Evolutionary conservation across 2,888 invertebrate species (phyloP), one percentile per base, ranked within the genome.

Genomic region (Linnaemya tessellans): DNA sequence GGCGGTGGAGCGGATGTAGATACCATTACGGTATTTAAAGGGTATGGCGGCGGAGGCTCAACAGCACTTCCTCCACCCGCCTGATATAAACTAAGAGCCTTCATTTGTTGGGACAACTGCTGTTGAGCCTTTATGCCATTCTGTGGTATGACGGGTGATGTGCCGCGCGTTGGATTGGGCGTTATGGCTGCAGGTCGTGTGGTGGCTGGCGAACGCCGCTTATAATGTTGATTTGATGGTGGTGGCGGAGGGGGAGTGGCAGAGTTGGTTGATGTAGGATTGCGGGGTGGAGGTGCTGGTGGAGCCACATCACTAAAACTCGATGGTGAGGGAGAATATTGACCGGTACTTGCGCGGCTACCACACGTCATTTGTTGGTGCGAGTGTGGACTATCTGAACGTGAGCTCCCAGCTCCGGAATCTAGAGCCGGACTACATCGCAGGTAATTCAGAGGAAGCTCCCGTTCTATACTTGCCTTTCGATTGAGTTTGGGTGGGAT

Each of bases 401-500:
- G 94, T 60, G 97, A 97, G 90, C 97, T 97, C 67, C 97, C 97
- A 15, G 97, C 97, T 20, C 97, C 97, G 75, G 97, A 97, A 91
- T 97, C 97, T 84, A 97, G 93, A 22, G 97, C 97, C 10, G 98
- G 97, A 91, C 97, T 97, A 70, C 97, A 96, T 84, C 97, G 94
- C 88, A 96, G 95, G 88, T 91, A 92, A 84, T 91, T 90, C 25
- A 90, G 86, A 87, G 94, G 95, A 81, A 96, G 93, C 91, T 97
- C 97, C 67, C 97, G 94, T 93, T 98, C 98, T 87, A 98, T 94
- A 92, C 97, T 97, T 51, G 97, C 97, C 91, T 97, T 97, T 71
- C 97, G 94, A 87, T 96, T 97, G 65, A 97, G 94, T 92, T 97
- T 97, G 83, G 95, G 94, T 89, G 94, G 93, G 83, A 95, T 93